A percentile compares a stretch with the other conserved stretches of the same genome.
Evolutionary conservation across 2,888 invertebrate genomes (phyloP).

Genomic region (Ophraella communa): DNA sequence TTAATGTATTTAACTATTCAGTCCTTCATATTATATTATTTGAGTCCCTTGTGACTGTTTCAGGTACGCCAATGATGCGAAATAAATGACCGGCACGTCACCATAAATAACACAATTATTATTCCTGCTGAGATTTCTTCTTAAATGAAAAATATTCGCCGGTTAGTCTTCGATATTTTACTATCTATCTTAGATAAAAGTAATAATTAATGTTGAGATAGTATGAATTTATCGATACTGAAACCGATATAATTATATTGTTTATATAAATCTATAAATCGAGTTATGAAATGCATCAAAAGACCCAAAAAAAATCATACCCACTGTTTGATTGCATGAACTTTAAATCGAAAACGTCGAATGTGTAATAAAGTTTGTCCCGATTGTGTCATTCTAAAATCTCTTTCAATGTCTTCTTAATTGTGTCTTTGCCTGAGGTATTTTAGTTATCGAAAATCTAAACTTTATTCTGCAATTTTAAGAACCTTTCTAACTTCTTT

Average conservation of each 20-base stretch:
- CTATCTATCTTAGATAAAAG: constrained; percentile 25
- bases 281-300: neutral
- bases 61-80: constrained; percentile 3
- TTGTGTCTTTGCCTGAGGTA: too few species aligned
- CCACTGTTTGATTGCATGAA: neutral
- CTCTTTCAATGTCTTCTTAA: too few species aligned
- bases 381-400: too few species aligned
- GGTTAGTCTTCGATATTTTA: constrained; percentile 30
- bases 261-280: constrained; percentile 16
- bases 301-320: neutral
- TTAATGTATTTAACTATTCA: too few species aligned
- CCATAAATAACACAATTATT: constrained; percentile 32
- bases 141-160: constrained; percentile 29
- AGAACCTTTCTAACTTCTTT: too few species aligned
- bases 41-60: too few species aligned
- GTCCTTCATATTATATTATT: too few species aligned
- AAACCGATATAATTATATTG: constrained; percentile 24
- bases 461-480: too few species aligned
- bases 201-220: constrained; percentile 29
- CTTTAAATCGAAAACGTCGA: too few species aligned
- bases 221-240: constrained; percentile 22
- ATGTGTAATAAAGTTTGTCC: too few species aligned
- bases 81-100: constrained; percentile 15
- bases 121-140: constrained; percentile 27
- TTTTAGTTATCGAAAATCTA: too few species aligned